phyloP scores from a whole-genome alignment of 2,797 vertebrate genomes.

The Leptoclinus maculatus region DNA sequence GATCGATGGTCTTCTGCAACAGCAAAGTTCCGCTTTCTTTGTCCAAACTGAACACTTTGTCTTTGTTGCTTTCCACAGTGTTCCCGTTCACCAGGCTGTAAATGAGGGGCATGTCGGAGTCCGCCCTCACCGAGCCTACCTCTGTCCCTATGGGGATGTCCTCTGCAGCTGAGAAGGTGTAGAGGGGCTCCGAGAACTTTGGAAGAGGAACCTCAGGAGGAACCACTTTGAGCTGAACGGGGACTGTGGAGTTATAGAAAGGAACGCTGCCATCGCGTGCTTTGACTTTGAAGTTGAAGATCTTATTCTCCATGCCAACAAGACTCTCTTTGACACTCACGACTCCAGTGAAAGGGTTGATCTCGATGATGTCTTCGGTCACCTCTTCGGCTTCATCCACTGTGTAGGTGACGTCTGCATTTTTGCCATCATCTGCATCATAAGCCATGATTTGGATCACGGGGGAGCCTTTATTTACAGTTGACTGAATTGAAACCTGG shows the following conservation, averaged over 20 bases:
- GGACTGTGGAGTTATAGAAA: constrained; percentile 92
- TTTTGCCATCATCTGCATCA: constrained; percentile 95
- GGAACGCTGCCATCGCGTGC: constrained; percentile 94
- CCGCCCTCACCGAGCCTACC: constrained; percentile 91
- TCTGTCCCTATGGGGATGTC: constrained; percentile 93
- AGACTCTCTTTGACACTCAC: constrained; percentile 95
- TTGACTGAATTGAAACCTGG: constrained; percentile 92
- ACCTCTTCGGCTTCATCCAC: constrained; percentile 89
- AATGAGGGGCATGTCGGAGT: constrained; percentile 91
- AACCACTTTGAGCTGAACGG: constrained; percentile 92
- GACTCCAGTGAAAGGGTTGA: constrained; percentile 93
- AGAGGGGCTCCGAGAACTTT: constrained; percentile 95
- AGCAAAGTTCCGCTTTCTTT: constrained; percentile 89
- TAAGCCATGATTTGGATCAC: constrained; percentile 96
- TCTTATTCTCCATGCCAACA: constrained; percentile 92
- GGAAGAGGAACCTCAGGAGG: constrained; percentile 92
- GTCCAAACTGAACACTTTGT: constrained; percentile 91
- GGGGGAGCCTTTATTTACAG: constrained; percentile 91
- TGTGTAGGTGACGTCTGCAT: constrained; percentile 96
- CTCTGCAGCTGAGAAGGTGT: constrained; percentile 93
- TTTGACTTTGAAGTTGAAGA: constrained; percentile 94
- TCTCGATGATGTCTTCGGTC: constrained; percentile 91
- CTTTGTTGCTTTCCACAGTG: constrained; percentile 94
- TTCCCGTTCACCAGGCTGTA: constrained; percentile 97
- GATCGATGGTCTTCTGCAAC: constrained; percentile 92